These are phyloP conservation scores for Dugesia japonica DNA, from an alignment of 2,888 invertebrate species.

Conservation along the genomic window DNA sequence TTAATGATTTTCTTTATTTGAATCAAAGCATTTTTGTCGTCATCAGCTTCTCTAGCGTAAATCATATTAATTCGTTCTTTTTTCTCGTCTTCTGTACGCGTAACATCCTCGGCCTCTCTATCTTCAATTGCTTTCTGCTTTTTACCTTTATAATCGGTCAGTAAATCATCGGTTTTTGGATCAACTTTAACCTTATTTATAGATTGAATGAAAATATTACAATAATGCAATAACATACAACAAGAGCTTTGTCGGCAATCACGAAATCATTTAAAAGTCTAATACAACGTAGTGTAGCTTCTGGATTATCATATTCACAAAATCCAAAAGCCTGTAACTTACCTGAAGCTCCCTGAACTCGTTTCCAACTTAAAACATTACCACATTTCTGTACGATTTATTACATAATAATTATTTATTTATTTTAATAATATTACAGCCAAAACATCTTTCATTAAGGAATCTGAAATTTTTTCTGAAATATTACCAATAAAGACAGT, in stretches of 20 bases:
- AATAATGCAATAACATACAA: constrained; percentile 54
- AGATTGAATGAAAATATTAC: constrained; percentile 17
- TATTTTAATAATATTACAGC: constrained; percentile 46
- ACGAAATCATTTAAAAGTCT: constrained; percentile 71
- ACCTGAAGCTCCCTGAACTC: constrained; percentile 63
- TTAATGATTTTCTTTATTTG: background rate
- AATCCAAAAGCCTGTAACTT: constrained; percentile 73
- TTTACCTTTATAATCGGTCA: constrained; percentile 68
- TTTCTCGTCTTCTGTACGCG: constrained; percentile 20
- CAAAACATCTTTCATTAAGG: constrained; percentile 76
- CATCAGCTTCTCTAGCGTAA: constrained; percentile 1
- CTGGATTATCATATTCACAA: constrained; percentile 85
- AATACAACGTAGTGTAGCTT: constrained; percentile 81
- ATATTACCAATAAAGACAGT: constrained; percentile 96
- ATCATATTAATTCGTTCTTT: constrained; percentile 21
- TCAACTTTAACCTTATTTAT: constrained; percentile 70
- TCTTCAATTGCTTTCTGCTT: constrained; percentile 36
- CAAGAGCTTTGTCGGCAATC: constrained; percentile 76
- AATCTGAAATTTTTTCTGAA: constrained; percentile 78
- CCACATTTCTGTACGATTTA: constrained; percentile 61
- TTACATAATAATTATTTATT: background rate
- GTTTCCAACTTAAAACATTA: constrained; percentile 82
- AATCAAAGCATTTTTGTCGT: background rate
- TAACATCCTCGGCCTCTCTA: constrained; percentile 31
- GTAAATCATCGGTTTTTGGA: constrained; percentile 79